These are phyloP conservation scores for Tokudaia tokunoshimensis DNA, from an alignment of 2,797 vertebrate species.

Conservation along the genomic window DNA sequence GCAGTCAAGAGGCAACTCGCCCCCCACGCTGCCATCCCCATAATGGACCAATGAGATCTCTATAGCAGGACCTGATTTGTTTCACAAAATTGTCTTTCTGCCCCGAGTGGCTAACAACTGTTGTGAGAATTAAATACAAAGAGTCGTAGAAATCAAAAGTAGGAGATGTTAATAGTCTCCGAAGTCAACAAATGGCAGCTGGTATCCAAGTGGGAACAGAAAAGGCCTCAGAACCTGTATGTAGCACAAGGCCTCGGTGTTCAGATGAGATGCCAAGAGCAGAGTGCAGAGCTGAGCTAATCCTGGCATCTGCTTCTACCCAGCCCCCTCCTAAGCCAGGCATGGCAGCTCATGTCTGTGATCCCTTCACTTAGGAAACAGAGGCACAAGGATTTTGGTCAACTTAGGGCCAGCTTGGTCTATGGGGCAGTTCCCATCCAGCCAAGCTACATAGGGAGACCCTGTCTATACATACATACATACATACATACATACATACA, in stretches of 20 bases:
- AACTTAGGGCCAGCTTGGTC: background rate
- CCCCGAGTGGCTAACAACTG: slow-evolving; percentile 14
- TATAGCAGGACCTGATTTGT: slow-evolving; percentile 29
- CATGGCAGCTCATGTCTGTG: background rate
- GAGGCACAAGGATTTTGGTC: background rate
- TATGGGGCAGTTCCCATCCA: background rate
- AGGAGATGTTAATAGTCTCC: background rate
- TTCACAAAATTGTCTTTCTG: slow-evolving; percentile 47
- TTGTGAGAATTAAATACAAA: slow-evolving; percentile 35
- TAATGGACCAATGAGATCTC: background rate
- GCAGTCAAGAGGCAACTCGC: background rate
- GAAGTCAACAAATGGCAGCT: background rate
- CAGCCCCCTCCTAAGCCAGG: background rate
- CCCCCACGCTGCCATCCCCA: background rate
- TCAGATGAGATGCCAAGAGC: background rate
- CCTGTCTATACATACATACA: background rate
- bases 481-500: background rate
- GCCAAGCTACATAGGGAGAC: background rate
- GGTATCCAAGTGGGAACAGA: background rate
- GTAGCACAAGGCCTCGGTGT: background rate
- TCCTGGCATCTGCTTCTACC: background rate
- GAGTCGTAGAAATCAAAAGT: background rate
- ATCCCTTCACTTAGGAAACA: background rate
- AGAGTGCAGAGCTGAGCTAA: background rate
- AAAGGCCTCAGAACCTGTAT: background rate